Evolutionary conservation across 2,113 vertebrate genomes (phyloP), one percentile per base, ranked within the genome.

Genomic region (Tenebrosternarchus preto): DNA sequence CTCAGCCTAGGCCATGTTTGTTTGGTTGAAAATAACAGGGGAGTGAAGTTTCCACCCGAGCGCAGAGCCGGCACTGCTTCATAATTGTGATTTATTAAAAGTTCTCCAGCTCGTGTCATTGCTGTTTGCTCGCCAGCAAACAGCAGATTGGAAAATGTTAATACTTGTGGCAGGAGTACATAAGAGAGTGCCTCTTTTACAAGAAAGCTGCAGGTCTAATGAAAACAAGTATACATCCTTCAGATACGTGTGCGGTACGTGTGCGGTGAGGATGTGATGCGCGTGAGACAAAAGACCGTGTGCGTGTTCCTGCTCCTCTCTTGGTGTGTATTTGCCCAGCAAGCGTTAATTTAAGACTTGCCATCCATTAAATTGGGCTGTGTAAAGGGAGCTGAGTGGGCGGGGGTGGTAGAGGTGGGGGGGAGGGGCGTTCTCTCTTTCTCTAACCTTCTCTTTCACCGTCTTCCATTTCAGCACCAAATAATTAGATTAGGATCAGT

Each of bases 31-130:
- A 84, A 88, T 85, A 83, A 78, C 81, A 74, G 16, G 24, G 80
- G 86, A 84, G 84, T 85, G 80, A 76, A 84, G 83, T 88, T 88
- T 86, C 87, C 78, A 68, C 77, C 81, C 33, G 76, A 88, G 81
- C 16, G 85, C 73, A 87, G 82, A 81, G 83, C 88, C 84, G 86
- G 82, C 84, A 85, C 83, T 83, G 87, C 87, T 86, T 89, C 82
- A 84, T 93, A 91, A 93, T 91, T 89, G 85, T 92, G 91, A 94
- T 93, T 92, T 91, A 93, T 93, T 90, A 92, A 25, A 91, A 86
- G 68, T 81, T 84, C 83, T 78, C 85, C 70, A 76, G 85, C 84
- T 89, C 70, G 86, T 86, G 87, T 88, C 83, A 87, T 76, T 87
- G 87, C 84, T 88, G 80, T 90, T 92, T 89, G 87, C 88, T 76